Evolutionary conservation across 1,140 invertebrate genomes (phyloP).

Genomic region (Hormaphis cornu): DNA sequence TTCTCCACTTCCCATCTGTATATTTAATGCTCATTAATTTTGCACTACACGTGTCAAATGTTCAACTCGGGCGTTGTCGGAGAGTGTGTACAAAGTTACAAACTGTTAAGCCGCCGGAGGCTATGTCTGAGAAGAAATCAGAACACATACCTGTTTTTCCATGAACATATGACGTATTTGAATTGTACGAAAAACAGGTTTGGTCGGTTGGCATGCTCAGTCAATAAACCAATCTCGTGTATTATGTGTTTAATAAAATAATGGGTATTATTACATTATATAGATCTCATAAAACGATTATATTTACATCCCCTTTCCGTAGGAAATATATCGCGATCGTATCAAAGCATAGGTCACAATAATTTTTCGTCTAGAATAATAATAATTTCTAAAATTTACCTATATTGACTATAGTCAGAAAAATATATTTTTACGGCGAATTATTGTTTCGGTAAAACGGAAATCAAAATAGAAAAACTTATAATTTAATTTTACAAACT

Average conservation of each 20-base stretch:
- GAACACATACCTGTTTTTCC: conserved; percentile 21
- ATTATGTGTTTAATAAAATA: not conserved
- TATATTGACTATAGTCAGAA: no score
- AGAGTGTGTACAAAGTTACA: not conserved
- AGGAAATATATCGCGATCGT: no score
- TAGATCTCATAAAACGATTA: not conserved
- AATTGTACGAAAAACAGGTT: conserved; percentile 24
- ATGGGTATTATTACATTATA: not conserved
- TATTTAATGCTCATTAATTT: not conserved
- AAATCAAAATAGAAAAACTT: no score
- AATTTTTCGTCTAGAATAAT: no score
- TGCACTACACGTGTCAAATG: conserved; percentile 1
- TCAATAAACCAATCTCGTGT: not conserved
- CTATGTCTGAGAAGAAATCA: conserved; percentile 13
- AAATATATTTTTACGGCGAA: no score
- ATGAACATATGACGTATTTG: conserved; percentile 1
- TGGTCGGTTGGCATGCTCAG: conserved; percentile 7
- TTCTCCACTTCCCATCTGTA: no score
- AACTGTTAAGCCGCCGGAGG: not conserved
- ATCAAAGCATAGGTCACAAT: no score
- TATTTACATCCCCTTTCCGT: no score
- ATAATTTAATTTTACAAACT: no score
- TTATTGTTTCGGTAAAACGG: no score
- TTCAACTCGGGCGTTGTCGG: not conserved
- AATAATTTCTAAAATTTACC: no score